phyloP scores from a whole-genome alignment of 2,797 vertebrate genomes.

The Liasis olivaceus region DNA sequence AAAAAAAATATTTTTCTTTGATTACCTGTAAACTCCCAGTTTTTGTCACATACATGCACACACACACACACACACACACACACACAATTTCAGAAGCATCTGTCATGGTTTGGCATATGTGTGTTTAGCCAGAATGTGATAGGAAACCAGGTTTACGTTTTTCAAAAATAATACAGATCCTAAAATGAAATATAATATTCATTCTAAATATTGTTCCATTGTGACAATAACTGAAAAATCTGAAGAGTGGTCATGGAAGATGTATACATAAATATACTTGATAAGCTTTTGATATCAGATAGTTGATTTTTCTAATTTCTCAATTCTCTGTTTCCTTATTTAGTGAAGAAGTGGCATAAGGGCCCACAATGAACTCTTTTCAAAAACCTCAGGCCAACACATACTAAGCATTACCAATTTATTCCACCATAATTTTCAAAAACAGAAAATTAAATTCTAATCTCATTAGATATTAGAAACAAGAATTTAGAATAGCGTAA shows the following conservation, averaged over 20 bases:
- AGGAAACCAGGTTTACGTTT: not conserved
- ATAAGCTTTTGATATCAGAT: not conserved
- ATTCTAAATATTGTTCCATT: not conserved
- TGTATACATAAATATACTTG: not conserved
- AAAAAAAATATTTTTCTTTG: not conserved
- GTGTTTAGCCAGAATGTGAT: not conserved
- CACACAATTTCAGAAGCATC: not conserved
- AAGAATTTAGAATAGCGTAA: not conserved
- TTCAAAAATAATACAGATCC: not conserved
- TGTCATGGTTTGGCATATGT: not conserved
- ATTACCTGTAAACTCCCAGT: not conserved
- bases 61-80: not conserved
- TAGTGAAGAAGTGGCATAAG: not conserved
- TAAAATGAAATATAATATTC: not conserved
- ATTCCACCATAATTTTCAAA: not conserved
- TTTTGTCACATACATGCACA: too few species aligned
- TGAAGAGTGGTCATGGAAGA: not conserved
- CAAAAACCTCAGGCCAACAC: not conserved
- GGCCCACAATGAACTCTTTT: not conserved
- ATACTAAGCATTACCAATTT: not conserved
- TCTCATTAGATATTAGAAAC: not conserved
- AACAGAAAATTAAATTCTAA: not conserved
- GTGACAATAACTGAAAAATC: not conserved
- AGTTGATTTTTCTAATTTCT: not conserved
- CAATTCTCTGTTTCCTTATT: not conserved